Percentiles rank a stretch among this genome's conserved stretches.
phyloP scores from a whole-genome alignment of 2,113 vertebrate genomes.

The Leptodactylus fuscus region DNA sequence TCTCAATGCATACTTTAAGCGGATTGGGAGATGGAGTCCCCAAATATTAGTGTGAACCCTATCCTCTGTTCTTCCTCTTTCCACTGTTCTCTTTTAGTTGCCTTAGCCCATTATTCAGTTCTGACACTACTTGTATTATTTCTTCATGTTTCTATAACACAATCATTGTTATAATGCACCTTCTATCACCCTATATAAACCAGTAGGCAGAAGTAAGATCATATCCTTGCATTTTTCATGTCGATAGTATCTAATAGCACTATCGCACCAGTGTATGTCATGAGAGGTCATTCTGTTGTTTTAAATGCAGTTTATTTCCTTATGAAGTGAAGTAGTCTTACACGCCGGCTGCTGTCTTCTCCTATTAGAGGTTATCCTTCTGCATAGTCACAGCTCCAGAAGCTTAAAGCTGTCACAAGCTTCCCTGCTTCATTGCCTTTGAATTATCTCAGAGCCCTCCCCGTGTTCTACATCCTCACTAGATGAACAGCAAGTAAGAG shows the following conservation, averaged over 20 bases:
- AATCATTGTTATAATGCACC: neutral
- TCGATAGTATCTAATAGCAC: neutral
- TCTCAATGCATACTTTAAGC: too few relatives aligned
- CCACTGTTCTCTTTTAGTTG: too few relatives aligned
- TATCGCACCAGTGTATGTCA: neutral
- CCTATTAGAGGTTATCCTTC: slow-evolving; percentile 57
- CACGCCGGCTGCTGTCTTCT: slow-evolving; percentile 14
- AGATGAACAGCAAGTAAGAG: slow-evolving; percentile 89
- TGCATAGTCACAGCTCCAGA: slow-evolving; percentile 84
- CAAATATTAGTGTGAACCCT: too few relatives aligned
- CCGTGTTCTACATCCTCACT: slow-evolving; percentile 83
- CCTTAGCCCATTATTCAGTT: too few relatives aligned
- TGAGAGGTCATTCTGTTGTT: neutral
- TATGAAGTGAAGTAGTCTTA: slow-evolving; percentile 19
- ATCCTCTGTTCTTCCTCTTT: too few relatives aligned
- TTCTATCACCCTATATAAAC: neutral
- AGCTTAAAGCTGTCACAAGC: slow-evolving; percentile 94
- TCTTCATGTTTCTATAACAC: neutral
- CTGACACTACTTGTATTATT: too few relatives aligned
- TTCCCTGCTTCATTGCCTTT: slow-evolving; percentile 94
- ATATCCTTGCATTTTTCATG: neutral
- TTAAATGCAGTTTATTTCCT: neutral
- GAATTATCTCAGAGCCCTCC: slow-evolving; percentile 92
- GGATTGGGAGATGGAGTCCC: too few relatives aligned
- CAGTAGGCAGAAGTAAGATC: neutral